Conservation (phyloP, 2,113 vertebrate species). For the Pelobates fuscus region DNA sequence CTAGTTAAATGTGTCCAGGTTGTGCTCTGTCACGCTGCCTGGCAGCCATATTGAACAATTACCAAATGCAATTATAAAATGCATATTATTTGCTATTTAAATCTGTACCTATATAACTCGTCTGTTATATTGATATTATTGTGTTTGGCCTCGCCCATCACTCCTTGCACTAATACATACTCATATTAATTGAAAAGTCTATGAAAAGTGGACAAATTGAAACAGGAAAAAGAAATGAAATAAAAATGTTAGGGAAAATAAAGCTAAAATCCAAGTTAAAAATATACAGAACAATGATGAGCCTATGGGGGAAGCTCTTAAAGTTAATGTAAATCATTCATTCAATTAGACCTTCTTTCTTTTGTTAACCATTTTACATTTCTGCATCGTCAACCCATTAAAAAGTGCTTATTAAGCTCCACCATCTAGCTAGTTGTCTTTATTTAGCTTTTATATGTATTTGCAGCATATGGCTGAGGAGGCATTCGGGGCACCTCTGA, state of each 20-base stretch:
- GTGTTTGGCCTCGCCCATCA: too few species aligned
- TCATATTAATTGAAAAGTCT: too few species aligned
- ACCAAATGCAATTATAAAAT: too few species aligned
- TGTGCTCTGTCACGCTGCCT: too few species aligned
- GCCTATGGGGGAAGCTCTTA: constrained; percentile 32
- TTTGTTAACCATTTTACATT: constrained; percentile 28
- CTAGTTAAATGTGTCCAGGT: too few species aligned
- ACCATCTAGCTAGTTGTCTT: constrained; percentile 33
- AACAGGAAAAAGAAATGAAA: constrained; percentile 23
- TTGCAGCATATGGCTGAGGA: constrained; percentile 43
- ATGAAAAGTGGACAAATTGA: constrained; percentile 12
- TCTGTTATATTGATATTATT: too few species aligned
- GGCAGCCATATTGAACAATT: too few species aligned
- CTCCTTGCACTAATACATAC: too few species aligned
- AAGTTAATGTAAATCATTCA: constrained; percentile 48
- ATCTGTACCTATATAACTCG: too few species aligned
- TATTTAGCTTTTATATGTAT: constrained; percentile 11
- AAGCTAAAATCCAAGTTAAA: background rate
- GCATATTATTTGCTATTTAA: too few species aligned
- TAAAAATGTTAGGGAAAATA: constrained; percentile 5
- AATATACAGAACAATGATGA: constrained; percentile 15
- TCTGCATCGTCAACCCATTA: constrained; percentile 46
- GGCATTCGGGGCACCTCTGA: constrained; percentile 26
- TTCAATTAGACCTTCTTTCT: constrained; percentile 40
- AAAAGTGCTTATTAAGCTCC: constrained; percentile 39